Conservation (phyloP, 2,888 invertebrate genomes). For the Hirtodrosophila cameraria region DNA sequence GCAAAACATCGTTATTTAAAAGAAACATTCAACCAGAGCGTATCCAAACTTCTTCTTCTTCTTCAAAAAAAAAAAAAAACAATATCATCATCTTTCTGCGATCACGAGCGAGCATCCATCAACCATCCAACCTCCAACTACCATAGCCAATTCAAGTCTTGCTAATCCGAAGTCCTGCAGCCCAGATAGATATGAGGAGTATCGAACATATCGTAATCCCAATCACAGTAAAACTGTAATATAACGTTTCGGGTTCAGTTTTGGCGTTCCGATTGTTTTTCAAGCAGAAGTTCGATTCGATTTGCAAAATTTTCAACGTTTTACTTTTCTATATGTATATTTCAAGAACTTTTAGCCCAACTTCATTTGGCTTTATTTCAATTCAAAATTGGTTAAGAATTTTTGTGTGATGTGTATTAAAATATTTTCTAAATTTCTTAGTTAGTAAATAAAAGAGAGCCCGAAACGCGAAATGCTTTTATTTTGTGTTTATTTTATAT, state of each 20-base stretch:
- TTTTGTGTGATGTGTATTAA: conserved; percentile 32
- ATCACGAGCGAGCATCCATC: no score
- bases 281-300: conserved; percentile 14
- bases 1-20: conserved; percentile 35
- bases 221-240: no score
- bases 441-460: conserved; percentile 55
- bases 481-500: conserved; percentile 7
- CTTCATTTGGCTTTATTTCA: conserved; percentile 6
- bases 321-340: conserved; percentile 21
- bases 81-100: no score
- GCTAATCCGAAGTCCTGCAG: conserved; percentile 20
- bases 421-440: conserved; percentile 51
- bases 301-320: conserved; percentile 52
- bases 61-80: conserved; percentile 47
- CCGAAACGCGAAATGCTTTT: conserved; percentile 54
- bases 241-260: conserved; percentile 59
- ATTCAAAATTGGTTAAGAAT: conserved; percentile 49
- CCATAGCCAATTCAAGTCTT: no score
- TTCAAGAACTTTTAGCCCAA: background rate
- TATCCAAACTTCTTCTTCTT: conserved; percentile 72
- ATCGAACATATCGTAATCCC: conserved; percentile 1
- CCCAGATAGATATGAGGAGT: no score
- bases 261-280: conserved; percentile 56
- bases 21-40: conserved; percentile 42
- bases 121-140: no score